A percentile compares a stretch with the other conserved stretches of the same genome.
These are phyloP conservation scores for Cacoxenus indagator DNA, from an alignment of 2,888 invertebrate species.

Conservation along the genomic window DNA sequence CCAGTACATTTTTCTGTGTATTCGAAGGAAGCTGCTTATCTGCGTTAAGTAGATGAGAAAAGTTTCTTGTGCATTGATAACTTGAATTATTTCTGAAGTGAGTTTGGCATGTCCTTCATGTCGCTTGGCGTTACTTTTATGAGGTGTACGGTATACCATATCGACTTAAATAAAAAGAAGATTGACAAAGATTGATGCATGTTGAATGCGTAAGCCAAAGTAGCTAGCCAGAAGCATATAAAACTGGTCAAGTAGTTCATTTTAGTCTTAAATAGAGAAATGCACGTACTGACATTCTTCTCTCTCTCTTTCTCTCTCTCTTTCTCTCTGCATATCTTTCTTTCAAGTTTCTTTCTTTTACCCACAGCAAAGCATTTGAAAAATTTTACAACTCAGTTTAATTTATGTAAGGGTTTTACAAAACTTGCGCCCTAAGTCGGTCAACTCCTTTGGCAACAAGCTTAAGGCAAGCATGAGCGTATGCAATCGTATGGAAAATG, in stretches of 20 bases:
- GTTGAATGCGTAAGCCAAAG: no score
- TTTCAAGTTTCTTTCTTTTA: not conserved
- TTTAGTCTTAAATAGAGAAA: no score
- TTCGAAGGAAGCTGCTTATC: constrained; percentile 51
- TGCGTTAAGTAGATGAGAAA: constrained; percentile 63
- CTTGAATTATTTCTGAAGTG: constrained; percentile 43
- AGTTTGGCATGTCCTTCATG: not conserved
- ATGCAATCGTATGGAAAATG: not conserved
- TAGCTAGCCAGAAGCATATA: no score
- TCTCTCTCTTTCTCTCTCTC: no score
- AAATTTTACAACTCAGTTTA: not conserved
- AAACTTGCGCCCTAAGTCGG: not conserved
- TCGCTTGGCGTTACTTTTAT: not conserved
- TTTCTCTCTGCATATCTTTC: not conserved
- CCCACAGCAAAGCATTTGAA: not conserved
- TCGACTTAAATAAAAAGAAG: not conserved
- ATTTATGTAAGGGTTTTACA: not conserved
- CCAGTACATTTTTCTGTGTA: not conserved
- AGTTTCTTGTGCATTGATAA: constrained; percentile 59
- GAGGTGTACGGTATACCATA: not conserved
- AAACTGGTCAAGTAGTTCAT: no score
- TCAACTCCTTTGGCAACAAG: not conserved
- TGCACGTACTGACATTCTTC: no score
- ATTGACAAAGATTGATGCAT: not conserved
- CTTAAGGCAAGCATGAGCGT: not conserved